Evolutionary conservation across 1,140 invertebrate species (phyloP).

Genomic region (Drosophila ironensis): DNA sequence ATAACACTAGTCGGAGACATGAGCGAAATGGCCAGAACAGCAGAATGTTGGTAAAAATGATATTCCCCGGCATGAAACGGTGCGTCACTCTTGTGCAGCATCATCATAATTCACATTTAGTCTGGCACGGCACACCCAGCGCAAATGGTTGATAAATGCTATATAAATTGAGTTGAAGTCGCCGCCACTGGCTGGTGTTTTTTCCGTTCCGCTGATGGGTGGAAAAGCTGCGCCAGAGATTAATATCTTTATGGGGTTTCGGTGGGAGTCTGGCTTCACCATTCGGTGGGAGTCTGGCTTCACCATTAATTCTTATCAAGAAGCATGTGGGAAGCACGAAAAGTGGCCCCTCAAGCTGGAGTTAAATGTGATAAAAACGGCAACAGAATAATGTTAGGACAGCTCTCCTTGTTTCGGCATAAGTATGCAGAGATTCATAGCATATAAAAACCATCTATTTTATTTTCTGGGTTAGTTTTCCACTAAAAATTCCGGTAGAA

Average conservation of each 20-base stretch:
- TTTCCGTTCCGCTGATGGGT: not conserved
- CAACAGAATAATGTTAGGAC: no score
- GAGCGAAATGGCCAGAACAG: constrained; percentile 41
- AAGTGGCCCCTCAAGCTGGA: not conserved
- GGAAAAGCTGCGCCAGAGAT: constrained; percentile 18
- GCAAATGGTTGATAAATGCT: constrained; percentile 43
- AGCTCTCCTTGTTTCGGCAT: no score
- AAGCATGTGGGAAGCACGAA: not conserved
- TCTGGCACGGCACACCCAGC: constrained; percentile 28
- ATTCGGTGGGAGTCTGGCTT: not conserved
- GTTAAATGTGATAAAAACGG: not conserved
- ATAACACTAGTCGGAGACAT: constrained; percentile 45
- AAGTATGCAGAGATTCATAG: no score
- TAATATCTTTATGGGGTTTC: constrained; percentile 27
- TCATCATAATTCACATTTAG: constrained; percentile 68
- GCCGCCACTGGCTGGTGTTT: not conserved
- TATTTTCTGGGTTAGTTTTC: no score
- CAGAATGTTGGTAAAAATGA: constrained; percentile 35
- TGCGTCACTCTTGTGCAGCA: constrained; percentile 62
- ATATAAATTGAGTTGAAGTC: constrained; percentile 37
- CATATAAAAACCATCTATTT: no score
- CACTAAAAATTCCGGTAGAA: no score
- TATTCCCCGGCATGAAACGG: constrained; percentile 36
- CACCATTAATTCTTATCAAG: constrained; percentile 21
- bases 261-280: not conserved